These are phyloP conservation scores for Odontomyia ornata DNA, from an alignment of 2,888 invertebrate species.

Conservation along the genomic window DNA sequence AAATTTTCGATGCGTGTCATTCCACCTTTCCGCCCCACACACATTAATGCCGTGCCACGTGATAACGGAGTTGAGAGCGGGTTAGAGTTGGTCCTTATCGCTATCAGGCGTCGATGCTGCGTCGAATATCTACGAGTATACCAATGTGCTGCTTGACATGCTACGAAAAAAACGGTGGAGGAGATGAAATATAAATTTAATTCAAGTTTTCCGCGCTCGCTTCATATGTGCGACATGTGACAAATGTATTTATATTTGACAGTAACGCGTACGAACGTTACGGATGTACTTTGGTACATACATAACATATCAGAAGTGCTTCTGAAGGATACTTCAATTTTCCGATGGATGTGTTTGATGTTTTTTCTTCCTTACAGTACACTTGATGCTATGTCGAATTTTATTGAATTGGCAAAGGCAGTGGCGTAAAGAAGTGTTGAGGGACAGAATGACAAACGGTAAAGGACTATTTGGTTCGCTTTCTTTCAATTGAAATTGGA, in stretches of 20 bases:
- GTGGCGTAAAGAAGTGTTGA: neutral
- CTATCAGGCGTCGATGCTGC: neutral
- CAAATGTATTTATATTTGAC: conserved; percentile 37
- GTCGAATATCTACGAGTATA: neutral
- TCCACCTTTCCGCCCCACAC: neutral
- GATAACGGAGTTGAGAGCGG: no score
- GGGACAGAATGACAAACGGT: neutral
- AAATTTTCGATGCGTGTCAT: conserved; percentile 35
- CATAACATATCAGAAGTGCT: conserved; percentile 11
- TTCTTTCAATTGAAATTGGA: neutral
- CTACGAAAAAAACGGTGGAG: neutral
- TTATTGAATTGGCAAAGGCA: neutral
- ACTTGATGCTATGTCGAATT: neutral
- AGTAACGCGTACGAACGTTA: conserved; percentile 1
- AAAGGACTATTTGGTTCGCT: neutral
- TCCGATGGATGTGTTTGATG: conserved; percentile 16
- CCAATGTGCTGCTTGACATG: neutral
- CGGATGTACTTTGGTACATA: neutral
- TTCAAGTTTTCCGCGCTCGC: conserved; percentile 21
- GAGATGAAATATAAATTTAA: conserved; percentile 15
- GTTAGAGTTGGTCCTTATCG: neutral
- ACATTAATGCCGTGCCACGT: neutral
- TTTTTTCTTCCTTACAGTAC: neutral
- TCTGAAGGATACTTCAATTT: conserved; percentile 21
- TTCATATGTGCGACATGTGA: conserved; percentile 25